These are phyloP conservation scores for Cichladusa arquata DNA, from an alignment of 2,113 vertebrate species.

Conservation along the genomic window DNA sequence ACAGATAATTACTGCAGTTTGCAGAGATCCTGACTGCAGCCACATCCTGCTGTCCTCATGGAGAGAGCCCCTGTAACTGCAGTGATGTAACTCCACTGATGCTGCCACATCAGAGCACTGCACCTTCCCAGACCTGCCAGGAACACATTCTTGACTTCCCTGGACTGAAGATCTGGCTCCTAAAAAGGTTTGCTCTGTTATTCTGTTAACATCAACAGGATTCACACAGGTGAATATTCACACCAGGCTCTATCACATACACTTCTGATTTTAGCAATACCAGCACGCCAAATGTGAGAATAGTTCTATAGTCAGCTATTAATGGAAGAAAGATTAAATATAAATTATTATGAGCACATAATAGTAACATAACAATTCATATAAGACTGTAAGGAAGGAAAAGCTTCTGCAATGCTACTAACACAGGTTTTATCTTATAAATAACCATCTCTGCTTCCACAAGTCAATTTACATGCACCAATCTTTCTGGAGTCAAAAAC, in stretches of 20 bases:
- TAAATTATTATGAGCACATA: not conserved
- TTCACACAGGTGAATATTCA: not conserved
- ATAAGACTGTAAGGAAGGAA: not conserved
- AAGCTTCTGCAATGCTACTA: not conserved
- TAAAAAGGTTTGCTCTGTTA: not conserved
- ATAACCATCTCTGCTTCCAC: not conserved
- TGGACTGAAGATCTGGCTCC: not conserved
- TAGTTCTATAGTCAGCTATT: not conserved
- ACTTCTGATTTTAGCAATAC: not conserved
- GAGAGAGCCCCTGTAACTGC: not conserved
- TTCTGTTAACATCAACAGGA: not conserved
- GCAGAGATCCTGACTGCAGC: not conserved
- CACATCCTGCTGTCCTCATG: not conserved
- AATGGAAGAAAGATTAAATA: not conserved
- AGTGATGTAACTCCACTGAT: not conserved
- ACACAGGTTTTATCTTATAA: not conserved
- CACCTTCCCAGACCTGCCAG: not conserved
- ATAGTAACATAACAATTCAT: not conserved
- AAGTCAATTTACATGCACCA: not conserved
- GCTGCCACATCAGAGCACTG: not conserved
- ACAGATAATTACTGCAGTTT: not conserved
- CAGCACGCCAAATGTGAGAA: not conserved
- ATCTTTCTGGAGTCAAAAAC: not conserved
- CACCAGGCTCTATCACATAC: not conserved
- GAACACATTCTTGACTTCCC: not conserved